Conservation (phyloP, 2,888 invertebrate genomes). For the Oxycera nigricornis region DNA sequence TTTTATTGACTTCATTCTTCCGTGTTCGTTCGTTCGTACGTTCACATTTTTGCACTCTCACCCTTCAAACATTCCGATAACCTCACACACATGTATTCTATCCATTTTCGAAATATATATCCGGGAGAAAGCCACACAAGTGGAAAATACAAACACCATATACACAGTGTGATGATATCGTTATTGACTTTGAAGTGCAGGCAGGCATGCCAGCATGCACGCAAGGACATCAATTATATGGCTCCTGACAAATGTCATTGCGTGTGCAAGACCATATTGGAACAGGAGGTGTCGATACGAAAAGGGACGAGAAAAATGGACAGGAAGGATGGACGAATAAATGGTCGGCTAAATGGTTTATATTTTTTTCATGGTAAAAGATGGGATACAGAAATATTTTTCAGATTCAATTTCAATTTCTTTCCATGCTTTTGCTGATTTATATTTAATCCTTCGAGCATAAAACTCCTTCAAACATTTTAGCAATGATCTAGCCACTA, state of each 20-base stretch:
- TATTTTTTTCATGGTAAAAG: no score
- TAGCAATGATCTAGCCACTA: no score
- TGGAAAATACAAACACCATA: slow-evolving; percentile 30
- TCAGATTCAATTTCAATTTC: no score
- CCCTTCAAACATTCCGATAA: not conserved
- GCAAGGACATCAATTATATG: slow-evolving; percentile 37
- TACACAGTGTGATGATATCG: slow-evolving; percentile 13
- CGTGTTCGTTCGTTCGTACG: not conserved
- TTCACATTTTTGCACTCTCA: not conserved
- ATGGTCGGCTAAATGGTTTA: not conserved
- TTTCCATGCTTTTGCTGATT: no score
- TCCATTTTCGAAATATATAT: not conserved
- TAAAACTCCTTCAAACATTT: no score
- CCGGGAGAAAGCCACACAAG: slow-evolving; percentile 24
- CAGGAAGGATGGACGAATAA: not conserved
- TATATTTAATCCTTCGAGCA: no score
- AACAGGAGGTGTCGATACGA: not conserved
- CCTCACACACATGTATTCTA: not conserved
- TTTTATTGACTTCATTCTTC: not conserved
- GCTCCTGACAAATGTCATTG: slow-evolving; percentile 38
- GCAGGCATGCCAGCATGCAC: slow-evolving; percentile 32
- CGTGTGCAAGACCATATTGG: slow-evolving; percentile 24
- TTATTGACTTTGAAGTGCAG: slow-evolving; percentile 37
- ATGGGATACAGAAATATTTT: no score
- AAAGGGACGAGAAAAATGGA: not conserved